Conservation (phyloP, 2,113 vertebrate genomes). For the Echinops telfairi region DNA sequence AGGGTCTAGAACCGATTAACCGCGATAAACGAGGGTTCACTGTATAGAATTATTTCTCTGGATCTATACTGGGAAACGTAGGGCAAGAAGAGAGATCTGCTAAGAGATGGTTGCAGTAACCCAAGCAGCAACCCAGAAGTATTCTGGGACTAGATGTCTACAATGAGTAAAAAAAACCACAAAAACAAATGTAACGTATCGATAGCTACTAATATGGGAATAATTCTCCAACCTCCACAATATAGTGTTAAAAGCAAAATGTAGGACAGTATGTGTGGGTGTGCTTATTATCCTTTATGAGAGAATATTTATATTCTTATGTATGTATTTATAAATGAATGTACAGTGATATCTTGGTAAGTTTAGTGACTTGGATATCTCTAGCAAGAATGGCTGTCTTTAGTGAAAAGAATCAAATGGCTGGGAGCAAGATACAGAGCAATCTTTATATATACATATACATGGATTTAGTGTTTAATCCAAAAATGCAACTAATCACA, state of each 20-base stretch:
- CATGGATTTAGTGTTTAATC: background rate
- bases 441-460: background rate
- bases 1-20: no score
- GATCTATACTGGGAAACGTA: background rate
- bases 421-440: background rate
- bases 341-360: background rate
- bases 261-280: background rate
- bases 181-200: background rate
- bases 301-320: background rate
- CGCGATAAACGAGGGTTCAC: no score
- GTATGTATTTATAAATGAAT: background rate
- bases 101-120: background rate
- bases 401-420: background rate
- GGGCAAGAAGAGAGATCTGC: background rate
- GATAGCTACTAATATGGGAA: background rate
- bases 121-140: background rate
- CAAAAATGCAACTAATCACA: background rate
- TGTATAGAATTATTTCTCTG: background rate
- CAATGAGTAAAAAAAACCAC: background rate
- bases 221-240: background rate
- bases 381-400: background rate
- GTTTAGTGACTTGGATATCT: background rate
- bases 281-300: background rate
- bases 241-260: background rate
- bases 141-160: background rate